Evolutionary conservation across 2,797 vertebrate genomes (phyloP).

Genomic region (Poeciliopsis turneri): DNA sequence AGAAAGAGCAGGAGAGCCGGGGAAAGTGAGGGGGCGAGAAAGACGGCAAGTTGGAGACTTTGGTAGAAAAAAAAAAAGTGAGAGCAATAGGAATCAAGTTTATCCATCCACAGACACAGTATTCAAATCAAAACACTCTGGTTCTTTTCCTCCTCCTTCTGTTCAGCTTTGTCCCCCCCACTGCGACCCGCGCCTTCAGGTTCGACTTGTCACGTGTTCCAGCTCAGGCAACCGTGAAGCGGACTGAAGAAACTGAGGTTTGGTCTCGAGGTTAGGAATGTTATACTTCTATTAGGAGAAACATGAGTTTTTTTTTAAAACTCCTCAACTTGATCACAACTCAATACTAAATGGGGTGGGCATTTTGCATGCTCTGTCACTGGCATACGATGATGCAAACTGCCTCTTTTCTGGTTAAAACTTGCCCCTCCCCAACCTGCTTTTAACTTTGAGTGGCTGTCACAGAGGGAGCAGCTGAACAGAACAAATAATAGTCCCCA

Average conservation of each 20-base stretch:
- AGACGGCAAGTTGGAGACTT: constrained; percentile 21
- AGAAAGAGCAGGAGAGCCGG: constrained; percentile 23
- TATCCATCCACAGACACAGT: constrained; percentile 59
- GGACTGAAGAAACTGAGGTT: constrained; percentile 49
- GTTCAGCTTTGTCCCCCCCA: constrained; percentile 24
- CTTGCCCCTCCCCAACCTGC: not conserved
- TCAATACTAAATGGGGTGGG: constrained; percentile 51
- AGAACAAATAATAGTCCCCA: constrained; percentile 20
- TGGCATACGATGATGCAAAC: constrained; percentile 36
- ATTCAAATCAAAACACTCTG: constrained; percentile 70
- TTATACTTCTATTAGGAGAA: constrained; percentile 57
- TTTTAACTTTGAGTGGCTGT: constrained; percentile 39
- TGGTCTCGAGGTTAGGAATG: constrained; percentile 62
- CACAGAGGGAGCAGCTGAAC: constrained; percentile 21
- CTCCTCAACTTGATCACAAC: not conserved
- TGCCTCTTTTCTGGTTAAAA: constrained; percentile 14
- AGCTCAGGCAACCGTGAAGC: constrained; percentile 73
- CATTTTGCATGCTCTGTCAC: not conserved
- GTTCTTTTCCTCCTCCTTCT: constrained; percentile 63
- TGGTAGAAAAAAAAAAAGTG: constrained; percentile 27
- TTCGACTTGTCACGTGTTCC: constrained; percentile 76
- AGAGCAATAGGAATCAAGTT: constrained; percentile 38
- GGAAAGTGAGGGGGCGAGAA: constrained; percentile 17
- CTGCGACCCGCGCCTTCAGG: constrained; percentile 52
- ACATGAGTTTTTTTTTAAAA: constrained; percentile 39